phyloP scores from a whole-genome alignment of 2,113 vertebrate genomes.

The Carlito syrichta region DNA sequence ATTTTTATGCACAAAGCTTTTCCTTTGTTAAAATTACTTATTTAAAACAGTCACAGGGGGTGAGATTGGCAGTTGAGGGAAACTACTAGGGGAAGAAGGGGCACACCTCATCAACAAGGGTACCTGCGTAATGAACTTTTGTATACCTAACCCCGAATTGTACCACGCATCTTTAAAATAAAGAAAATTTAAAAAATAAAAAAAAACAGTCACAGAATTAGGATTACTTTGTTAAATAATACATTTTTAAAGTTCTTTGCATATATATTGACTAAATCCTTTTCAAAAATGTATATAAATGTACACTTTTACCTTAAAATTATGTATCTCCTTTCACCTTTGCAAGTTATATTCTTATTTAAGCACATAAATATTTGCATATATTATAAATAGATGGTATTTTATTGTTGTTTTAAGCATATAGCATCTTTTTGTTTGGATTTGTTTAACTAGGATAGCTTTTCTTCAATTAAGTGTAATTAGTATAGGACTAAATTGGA shows the following conservation, averaged over 20 bases:
- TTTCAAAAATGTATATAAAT: neutral
- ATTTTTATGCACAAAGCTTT: neutral
- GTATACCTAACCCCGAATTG: too few relatives aligned
- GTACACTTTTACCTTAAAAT: neutral
- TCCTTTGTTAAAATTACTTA: neutral
- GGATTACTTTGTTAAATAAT: neutral
- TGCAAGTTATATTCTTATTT: neutral
- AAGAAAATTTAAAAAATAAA: too few relatives aligned
- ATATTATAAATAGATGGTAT: neutral
- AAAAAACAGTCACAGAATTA: neutral
- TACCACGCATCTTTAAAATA: too few relatives aligned
- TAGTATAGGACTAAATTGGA: neutral
- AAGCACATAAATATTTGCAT: neutral
- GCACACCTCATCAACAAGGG: too few relatives aligned
- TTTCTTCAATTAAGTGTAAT: neutral
- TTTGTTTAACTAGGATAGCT: neutral
- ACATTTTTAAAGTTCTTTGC: neutral
- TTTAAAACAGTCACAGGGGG: neutral
- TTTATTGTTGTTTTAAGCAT: neutral
- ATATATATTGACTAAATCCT: neutral
- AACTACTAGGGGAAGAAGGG: too few relatives aligned
- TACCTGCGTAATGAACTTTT: too few relatives aligned
- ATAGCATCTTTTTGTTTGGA: neutral
- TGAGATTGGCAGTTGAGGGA: too few relatives aligned
- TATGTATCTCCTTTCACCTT: neutral